Evolutionary conservation across 2,888 invertebrate species (phyloP).

Genomic region (Luffia ferchaultella): DNA sequence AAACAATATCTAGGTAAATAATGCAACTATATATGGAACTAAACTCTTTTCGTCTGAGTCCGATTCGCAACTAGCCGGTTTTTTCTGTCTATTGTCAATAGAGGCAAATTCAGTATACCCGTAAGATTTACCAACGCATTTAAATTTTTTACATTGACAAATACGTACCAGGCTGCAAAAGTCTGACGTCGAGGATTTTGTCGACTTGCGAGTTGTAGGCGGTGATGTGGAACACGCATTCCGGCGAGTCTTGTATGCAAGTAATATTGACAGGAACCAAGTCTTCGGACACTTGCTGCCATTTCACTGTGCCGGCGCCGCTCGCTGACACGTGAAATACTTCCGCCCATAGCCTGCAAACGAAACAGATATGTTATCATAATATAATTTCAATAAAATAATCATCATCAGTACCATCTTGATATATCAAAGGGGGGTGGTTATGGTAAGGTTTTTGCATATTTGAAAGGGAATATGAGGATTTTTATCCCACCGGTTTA

Average conservation of each 20-base stretch:
- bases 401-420: no score
- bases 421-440: no score
- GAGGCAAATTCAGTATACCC: no score
- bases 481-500: no score
- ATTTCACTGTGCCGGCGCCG: conserved; percentile 91
- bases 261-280: conserved; percentile 98
- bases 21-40: no score
- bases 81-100: no score
- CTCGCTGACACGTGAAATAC: conserved; percentile 97
- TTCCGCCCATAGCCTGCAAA: conserved; percentile 94
- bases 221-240: conserved; percentile 98
- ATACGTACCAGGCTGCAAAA: conserved; percentile 89
- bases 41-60: no score
- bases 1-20: no score
- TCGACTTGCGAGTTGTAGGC: conserved; percentile 99
- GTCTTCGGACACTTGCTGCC: conserved; percentile 98
- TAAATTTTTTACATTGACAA: background rate
- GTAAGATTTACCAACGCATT: no score
- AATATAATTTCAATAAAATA: background rate
- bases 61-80: no score
- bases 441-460: no score
- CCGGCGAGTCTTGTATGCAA: conserved; percentile 95
- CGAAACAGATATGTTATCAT: background rate
- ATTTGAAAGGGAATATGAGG: no score
- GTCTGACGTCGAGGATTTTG: conserved; percentile 96